Evolutionary conservation across 2,797 vertebrate species (phyloP).

Genomic region (Columba guinea): DNA sequence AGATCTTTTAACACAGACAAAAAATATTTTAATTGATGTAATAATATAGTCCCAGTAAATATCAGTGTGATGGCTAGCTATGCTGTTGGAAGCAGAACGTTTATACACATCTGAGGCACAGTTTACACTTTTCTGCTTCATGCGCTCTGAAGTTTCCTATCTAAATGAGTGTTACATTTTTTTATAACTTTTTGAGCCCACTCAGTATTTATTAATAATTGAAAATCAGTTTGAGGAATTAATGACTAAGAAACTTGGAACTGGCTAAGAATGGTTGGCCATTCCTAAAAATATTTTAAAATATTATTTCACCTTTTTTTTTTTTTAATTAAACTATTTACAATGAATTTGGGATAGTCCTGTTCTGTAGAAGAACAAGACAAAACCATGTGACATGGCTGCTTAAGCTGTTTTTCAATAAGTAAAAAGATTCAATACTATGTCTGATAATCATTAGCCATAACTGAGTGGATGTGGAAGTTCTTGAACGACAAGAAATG

Average conservation of each 20-base stretch:
- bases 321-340: neutral
- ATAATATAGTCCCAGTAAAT: neutral
- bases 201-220: neutral
- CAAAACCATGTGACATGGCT: neutral
- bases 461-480: neutral
- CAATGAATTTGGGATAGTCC: neutral
- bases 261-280: neutral
- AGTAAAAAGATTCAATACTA: neutral
- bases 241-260: neutral
- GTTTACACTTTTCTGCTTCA: neutral
- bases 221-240: neutral
- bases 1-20: neutral
- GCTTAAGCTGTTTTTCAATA: neutral
- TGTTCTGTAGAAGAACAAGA: neutral
- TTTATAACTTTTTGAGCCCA: neutral
- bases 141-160: neutral
- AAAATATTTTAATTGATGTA: slow-evolving; percentile 2
- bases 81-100: neutral
- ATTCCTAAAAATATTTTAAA: neutral
- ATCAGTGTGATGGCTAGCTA: neutral
- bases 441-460: neutral
- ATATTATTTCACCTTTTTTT: neutral
- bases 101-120: neutral
- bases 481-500: neutral
- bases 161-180: neutral